Evolutionary conservation across 2,113 vertebrate species (phyloP).

Genomic region (Eleginops maclovinus): DNA sequence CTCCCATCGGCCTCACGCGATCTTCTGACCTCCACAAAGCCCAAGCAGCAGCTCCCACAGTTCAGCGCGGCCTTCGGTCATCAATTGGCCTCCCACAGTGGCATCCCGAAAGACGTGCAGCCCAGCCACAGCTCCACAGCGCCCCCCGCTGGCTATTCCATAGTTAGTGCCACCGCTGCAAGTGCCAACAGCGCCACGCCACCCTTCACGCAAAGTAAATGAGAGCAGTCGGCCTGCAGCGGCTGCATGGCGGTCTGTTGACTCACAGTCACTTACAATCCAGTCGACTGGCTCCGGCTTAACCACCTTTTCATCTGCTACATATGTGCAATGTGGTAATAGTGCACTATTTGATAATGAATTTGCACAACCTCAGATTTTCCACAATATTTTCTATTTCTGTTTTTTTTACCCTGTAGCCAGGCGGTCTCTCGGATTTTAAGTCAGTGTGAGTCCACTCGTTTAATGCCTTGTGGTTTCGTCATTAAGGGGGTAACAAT

Average conservation of each 20-base stretch:
- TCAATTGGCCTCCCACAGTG: conserved; percentile 97
- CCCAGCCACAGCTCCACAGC: conserved; percentile 99
- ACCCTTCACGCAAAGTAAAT: conserved; percentile 91
- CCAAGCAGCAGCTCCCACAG: conserved; percentile 98
- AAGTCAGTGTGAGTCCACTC: conserved; percentile 61
- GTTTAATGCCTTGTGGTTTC: conserved; percentile 62
- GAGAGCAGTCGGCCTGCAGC: conserved; percentile 64
- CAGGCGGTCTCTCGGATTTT: conserved; percentile 47
- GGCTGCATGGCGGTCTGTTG: conserved; percentile 31
- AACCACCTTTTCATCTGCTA: conserved; percentile 61
- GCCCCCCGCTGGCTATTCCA: conserved; percentile 94
- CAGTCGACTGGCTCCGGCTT: conserved; percentile 34
- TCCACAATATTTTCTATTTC: conserved; percentile 38
- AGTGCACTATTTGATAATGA: conserved; percentile 77
- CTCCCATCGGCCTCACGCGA: conserved; percentile 80
- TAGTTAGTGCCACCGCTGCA: conserved; percentile 93
- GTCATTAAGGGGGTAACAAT: conserved; percentile 40
- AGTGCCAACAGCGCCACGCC: conserved; percentile 92
- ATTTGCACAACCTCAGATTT: conserved; percentile 77
- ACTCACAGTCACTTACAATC: conserved; percentile 56
- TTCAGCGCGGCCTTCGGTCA: conserved; percentile 99
- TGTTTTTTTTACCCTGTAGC: conserved; percentile 30
- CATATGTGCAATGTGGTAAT: conserved; percentile 71
- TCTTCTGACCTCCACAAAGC: conserved; percentile 90
- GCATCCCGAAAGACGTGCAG: conserved; percentile 99